These are phyloP conservation scores for Calcarius ornatus DNA, from an alignment of 2,113 vertebrate species.

Conservation along the genomic window DNA sequence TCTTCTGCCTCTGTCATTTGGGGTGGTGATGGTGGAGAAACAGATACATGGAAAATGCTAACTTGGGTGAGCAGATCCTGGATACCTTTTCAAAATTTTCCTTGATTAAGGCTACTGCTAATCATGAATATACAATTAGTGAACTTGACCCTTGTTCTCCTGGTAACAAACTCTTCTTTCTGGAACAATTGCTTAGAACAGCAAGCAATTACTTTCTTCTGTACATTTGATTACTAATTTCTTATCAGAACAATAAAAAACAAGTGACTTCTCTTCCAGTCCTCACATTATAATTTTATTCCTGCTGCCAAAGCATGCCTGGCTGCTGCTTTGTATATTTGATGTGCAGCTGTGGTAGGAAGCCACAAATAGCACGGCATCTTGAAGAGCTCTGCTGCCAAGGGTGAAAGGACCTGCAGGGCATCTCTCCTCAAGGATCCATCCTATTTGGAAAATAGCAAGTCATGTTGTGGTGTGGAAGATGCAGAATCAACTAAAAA, in stretches of 20 bases:
- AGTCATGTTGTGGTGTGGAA: background rate
- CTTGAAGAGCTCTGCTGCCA: background rate
- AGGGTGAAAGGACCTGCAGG: constrained; percentile 11
- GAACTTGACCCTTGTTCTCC: background rate
- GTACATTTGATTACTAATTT: constrained; percentile 43
- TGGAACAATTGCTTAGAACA: background rate
- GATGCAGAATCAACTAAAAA: background rate
- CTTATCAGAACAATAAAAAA: constrained; percentile 36
- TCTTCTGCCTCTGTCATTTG: background rate
- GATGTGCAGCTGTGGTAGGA: constrained; percentile 46
- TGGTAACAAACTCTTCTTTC: background rate
- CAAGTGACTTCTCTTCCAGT: background rate
- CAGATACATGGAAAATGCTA: background rate
- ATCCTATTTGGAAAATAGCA: background rate
- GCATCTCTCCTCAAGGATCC: background rate
- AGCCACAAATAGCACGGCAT: constrained; percentile 14
- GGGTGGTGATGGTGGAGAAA: background rate
- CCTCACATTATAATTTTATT: constrained; percentile 9
- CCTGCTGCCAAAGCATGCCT: background rate
- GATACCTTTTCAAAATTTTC: background rate
- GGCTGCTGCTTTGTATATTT: constrained; percentile 4
- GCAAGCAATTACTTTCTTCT: constrained; percentile 24
- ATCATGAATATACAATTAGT: background rate
- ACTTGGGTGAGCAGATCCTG: background rate
- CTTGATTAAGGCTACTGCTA: background rate